phyloP scores from a whole-genome alignment of 2,113 vertebrate genomes.

The Euleptes europaea region DNA sequence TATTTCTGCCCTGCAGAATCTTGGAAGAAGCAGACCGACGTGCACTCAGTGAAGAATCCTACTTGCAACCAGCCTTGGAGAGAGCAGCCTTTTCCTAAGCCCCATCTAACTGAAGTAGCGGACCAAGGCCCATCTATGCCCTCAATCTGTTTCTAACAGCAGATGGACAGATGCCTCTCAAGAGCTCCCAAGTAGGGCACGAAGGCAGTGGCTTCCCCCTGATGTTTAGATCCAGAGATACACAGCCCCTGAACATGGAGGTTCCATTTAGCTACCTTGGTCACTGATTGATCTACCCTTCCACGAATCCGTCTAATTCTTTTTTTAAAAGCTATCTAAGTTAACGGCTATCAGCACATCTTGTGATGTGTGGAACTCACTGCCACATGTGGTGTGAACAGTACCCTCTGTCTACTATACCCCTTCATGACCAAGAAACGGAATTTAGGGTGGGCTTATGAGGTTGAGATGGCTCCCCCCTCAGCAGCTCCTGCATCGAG shows the following conservation, averaged over 20 bases:
- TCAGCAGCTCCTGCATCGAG: too few species aligned
- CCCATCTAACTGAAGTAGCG: too few species aligned
- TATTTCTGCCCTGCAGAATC: not conserved
- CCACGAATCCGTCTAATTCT: not conserved
- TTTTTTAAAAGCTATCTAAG: not conserved
- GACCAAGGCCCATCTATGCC: not conserved
- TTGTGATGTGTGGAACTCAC: too few species aligned
- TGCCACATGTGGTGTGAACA: not conserved
- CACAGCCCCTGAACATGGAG: not conserved
- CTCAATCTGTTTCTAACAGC: not conserved
- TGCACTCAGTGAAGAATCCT: not conserved
- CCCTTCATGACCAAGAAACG: too few species aligned
- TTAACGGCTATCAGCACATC: not conserved
- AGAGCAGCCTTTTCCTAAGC: not conserved
- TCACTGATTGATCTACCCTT: not conserved
- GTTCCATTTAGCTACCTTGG: not conserved
- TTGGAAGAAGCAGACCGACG: not conserved
- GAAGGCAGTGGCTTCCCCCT: not conserved
- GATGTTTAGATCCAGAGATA: not conserved
- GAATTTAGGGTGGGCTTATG: too few species aligned
- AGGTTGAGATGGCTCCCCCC: too few species aligned
- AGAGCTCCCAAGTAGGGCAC: not conserved
- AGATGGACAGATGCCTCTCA: not conserved
- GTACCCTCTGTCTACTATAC: too few species aligned
- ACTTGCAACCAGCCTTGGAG: not conserved